These are phyloP conservation scores for Pitangus sulphuratus DNA, from an alignment of 2,797 vertebrate genomes.

Conservation along the genomic window DNA sequence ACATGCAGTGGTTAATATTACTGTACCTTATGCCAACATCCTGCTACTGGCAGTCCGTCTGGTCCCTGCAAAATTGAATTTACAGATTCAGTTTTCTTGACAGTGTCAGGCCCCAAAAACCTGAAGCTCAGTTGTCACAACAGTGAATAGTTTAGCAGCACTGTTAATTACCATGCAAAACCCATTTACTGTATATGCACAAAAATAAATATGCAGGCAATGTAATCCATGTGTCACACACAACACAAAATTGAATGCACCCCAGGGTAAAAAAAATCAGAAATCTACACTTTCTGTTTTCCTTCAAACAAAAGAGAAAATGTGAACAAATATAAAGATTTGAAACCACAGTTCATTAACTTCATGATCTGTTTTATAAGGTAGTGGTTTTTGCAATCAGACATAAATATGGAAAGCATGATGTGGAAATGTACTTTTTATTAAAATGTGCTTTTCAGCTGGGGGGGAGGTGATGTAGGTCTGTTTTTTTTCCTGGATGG, in stretches of 20 bases:
- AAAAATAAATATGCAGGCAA: background rate
- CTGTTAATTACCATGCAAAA: background rate
- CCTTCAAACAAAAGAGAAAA: background rate
- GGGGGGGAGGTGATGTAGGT: background rate
- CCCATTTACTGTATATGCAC: background rate
- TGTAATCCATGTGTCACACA: background rate
- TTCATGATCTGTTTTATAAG: background rate
- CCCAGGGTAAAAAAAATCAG: background rate
- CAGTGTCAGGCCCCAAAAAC: background rate
- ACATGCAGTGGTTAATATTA: background rate
- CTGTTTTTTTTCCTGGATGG: background rate
- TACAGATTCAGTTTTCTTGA: background rate
- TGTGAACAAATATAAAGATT: background rate
- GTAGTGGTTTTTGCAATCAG: background rate
- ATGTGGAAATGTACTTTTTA: background rate
- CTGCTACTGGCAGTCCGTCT: slow-evolving; percentile 92
- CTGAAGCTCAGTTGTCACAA: background rate
- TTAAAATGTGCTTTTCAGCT: background rate
- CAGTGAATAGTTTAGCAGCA: background rate
- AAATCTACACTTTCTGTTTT: background rate
- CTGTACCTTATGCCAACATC: slow-evolving; percentile 96
- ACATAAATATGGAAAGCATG: background rate
- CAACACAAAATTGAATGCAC: background rate
- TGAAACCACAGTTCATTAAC: background rate
- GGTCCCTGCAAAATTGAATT: slow-evolving; percentile 83